Conservation (phyloP, 64 coral and sea anemone genomes). For the Montipora capricornis region DNA sequence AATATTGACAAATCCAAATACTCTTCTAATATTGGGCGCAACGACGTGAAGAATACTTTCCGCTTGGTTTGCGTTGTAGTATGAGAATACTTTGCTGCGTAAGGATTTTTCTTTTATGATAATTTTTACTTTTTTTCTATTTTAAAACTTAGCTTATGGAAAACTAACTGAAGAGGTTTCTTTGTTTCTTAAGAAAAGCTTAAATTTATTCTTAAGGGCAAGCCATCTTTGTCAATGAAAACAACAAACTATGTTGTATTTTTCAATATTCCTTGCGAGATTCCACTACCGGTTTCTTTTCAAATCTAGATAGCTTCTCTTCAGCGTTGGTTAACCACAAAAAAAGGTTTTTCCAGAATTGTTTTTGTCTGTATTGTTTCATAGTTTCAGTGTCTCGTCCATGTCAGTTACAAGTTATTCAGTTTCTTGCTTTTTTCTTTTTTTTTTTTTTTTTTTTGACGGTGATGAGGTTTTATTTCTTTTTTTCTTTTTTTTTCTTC, state of each 20-base stretch:
- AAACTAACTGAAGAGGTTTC: neutral
- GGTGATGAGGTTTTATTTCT: no score
- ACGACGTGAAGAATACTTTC: neutral
- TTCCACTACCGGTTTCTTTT: neutral
- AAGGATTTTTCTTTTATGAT: no score
- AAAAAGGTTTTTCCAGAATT: neutral
- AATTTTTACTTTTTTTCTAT: neutral
- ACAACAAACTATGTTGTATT: neutral
- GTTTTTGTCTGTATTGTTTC: neutral
- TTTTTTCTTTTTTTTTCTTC: no score
- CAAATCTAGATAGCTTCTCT: no score
- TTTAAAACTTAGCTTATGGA: neutral
- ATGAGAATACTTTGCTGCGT: neutral
- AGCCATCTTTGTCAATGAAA: neutral
- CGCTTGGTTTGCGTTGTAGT: constrained; percentile 14
- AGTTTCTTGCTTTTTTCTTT: no score
- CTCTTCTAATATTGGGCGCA: neutral
- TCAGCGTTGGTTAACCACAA: neutral
- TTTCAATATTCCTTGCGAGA: neutral
- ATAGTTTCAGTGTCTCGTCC: neutral
- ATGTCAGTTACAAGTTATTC: neutral
- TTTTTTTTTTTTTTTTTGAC: no score
- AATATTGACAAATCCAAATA: constrained; percentile 14
- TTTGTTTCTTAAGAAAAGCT: neutral
- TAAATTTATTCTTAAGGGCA: neutral